phyloP scores from a whole-genome alignment of 2,113 vertebrate species.

The Hirundichthys speculiger region DNA sequence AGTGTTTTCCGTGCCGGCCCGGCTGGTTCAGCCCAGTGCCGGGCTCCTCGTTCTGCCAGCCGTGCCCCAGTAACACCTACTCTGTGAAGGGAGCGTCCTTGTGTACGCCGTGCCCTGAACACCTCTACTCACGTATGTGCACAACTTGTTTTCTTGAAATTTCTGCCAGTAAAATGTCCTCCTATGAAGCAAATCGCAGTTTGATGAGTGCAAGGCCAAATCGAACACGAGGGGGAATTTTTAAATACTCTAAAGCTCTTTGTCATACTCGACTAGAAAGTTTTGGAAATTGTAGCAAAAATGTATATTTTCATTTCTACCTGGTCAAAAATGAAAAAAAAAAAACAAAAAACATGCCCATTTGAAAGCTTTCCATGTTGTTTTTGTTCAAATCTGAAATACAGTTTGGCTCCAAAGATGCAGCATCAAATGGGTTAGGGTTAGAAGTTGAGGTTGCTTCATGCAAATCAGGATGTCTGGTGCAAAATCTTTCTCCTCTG shows the following conservation, averaged over 20 bases:
- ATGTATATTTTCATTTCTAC: no score
- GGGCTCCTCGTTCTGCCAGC: constrained; percentile 88
- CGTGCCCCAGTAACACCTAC: constrained; percentile 90
- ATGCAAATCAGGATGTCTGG: neutral
- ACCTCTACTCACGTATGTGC: constrained; percentile 87
- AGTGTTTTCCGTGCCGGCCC: constrained; percentile 94
- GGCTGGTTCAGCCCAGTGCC: constrained; percentile 89
- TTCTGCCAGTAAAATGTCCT: neutral
- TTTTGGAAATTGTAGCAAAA: no score
- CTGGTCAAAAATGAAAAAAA: no score
- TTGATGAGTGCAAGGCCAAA: neutral
- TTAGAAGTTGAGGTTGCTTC: no score
- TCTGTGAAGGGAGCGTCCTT: constrained; percentile 89
- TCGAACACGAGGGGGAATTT: no score
- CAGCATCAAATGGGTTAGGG: neutral
- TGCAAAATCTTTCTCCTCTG: neutral
- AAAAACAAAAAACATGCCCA: no score
- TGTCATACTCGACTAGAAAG: no score
- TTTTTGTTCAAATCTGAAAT: no score
- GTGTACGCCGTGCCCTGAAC: constrained; percentile 85
- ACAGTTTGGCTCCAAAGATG: no score
- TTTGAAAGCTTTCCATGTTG: no score
- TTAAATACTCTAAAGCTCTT: no score
- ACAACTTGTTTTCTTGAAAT: neutral
- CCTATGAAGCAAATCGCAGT: neutral